Evolutionary conservation across 2,888 invertebrate genomes (phyloP), one percentile per base, ranked within the genome.

Genomic region (Auanema sp.): DNA sequence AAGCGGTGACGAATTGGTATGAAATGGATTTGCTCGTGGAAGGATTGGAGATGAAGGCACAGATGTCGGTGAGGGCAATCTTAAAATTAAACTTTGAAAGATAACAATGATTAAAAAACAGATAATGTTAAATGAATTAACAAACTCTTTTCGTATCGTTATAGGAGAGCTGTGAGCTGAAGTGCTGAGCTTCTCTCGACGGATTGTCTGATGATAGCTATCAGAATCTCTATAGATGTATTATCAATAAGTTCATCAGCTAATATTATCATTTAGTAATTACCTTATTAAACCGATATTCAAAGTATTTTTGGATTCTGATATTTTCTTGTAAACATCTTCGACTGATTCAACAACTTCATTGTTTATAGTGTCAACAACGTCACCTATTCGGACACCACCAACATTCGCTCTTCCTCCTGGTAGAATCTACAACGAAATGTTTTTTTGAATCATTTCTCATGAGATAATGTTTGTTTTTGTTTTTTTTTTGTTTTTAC

Each of bases 1-100:
- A 2, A 18, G n/a, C 23, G 52, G 52, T 16, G 41, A 55, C n/a
- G 16, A 47, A 47, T 47, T 47, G 55, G 25, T 21, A 4, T 54
- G 50, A 62, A 62, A 40, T 57, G 50, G 49, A 23, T 58, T 50
- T 21, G 52, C 40, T 21, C 62, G 33, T 12, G 52, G 53, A 18
- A 41, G 58, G 43, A 52, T n/a, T 8, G 63, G 58, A 25, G 58
- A 53, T 8, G 62, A 57, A 24, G 62, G 62, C 12, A 49, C 57
- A 18, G 55, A 60, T 12, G 43, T 41, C 16, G 55, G 14, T 16
- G 58, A 18, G 47, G 16, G 21, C 21, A 21, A 18, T 47, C 21
- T 47, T 16, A 47, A 21, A 21, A 5, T 18, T 16, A 16, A 47
- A 47, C 47, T 47, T 47, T 8, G 47, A 47, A 21, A 47, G 8